Percentiles rank a stretch among this genome's conserved stretches.
These are phyloP conservation scores for Aproaerema taeniolella DNA, from an alignment of 2,888 invertebrate genomes.

Conservation along the genomic window DNA sequence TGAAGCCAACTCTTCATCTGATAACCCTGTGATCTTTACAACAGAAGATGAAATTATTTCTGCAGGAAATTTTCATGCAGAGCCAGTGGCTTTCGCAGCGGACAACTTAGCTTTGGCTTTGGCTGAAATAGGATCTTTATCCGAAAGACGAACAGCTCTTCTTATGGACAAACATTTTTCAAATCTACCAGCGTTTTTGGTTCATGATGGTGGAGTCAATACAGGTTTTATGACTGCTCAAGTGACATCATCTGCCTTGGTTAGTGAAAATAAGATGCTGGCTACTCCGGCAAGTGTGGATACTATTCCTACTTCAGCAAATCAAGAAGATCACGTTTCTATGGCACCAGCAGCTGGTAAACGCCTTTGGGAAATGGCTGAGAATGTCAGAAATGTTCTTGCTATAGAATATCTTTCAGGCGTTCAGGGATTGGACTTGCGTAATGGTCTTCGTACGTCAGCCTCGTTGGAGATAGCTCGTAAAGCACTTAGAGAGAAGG, in stretches of 20 bases:
- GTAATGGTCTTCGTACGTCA: neutral
- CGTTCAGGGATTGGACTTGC: constrained; percentile 7
- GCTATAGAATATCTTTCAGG: constrained; percentile 8
- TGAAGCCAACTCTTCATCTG: constrained; percentile 7
- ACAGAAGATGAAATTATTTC: neutral
- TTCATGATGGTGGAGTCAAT: neutral
- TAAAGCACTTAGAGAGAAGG: neutral
- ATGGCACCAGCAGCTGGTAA: constrained; percentile 8
- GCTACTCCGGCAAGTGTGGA: constrained; percentile 7
- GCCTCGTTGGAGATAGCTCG: constrained; percentile 1
- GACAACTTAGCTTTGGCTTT: constrained; percentile 9
- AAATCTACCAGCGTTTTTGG: constrained; percentile 1
- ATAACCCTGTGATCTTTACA: constrained; percentile 3
- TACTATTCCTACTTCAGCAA: constrained; percentile 11
- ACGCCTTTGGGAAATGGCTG: constrained; percentile 12
- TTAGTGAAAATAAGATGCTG: constrained; percentile 8
- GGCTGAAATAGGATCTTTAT: constrained; percentile 8
- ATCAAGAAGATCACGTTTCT: constrained; percentile 11
- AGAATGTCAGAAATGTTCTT: constrained; percentile 2
- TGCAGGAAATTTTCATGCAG: constrained; percentile 5
- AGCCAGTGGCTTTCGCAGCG: neutral
- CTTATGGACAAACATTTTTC: constrained; percentile 8
- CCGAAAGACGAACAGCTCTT: constrained; percentile 5
- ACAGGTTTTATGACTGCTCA: constrained; percentile 10
- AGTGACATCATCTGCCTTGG: constrained; percentile 6